A percentile compares a stretch with the other conserved stretches of the same genome.
These are phyloP conservation scores for Acleris sparsana DNA, from an alignment of 2,888 invertebrate species.

Conservation along the genomic window DNA sequence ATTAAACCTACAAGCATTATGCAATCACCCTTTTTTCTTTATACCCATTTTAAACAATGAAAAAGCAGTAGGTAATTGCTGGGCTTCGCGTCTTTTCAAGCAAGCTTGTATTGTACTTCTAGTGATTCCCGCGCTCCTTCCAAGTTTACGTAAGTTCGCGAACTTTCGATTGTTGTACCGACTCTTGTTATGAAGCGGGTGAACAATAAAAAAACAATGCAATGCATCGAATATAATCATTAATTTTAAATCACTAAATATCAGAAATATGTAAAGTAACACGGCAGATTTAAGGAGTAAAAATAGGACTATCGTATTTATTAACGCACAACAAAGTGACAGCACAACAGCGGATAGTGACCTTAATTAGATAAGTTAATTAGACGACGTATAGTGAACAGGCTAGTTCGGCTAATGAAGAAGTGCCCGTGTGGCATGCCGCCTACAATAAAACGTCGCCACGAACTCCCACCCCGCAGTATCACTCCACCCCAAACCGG, in stretches of 20 bases:
- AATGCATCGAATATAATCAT: too few relatives aligned
- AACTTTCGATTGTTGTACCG: constrained; percentile 27
- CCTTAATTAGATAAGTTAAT: constrained; percentile 56
- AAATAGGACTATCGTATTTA: neutral
- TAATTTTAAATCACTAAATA: neutral
- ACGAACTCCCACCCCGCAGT: constrained; percentile 55
- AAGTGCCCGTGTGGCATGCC: constrained; percentile 70
- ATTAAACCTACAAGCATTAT: too few relatives aligned
- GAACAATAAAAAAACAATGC: too few relatives aligned
- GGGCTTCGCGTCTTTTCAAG: neutral
- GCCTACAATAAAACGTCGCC: constrained; percentile 66
- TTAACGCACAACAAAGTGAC: constrained; percentile 10
- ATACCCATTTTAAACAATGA: neutral
- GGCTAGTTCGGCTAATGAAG: constrained; percentile 53
- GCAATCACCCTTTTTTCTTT: too few relatives aligned
- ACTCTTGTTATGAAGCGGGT: too few relatives aligned
- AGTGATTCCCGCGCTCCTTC: constrained; percentile 10
- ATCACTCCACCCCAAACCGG: constrained; percentile 72
- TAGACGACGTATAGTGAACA: constrained; percentile 51
- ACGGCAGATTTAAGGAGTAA: neutral
- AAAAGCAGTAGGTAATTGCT: neutral
- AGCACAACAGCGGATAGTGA: constrained; percentile 32
- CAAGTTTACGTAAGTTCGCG: constrained; percentile 14
- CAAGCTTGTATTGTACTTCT: constrained; percentile 5
- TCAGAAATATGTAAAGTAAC: neutral